Evolutionary conservation across 2,797 vertebrate species (phyloP).

Genomic region (Phrynocephalus guinanensis): DNA sequence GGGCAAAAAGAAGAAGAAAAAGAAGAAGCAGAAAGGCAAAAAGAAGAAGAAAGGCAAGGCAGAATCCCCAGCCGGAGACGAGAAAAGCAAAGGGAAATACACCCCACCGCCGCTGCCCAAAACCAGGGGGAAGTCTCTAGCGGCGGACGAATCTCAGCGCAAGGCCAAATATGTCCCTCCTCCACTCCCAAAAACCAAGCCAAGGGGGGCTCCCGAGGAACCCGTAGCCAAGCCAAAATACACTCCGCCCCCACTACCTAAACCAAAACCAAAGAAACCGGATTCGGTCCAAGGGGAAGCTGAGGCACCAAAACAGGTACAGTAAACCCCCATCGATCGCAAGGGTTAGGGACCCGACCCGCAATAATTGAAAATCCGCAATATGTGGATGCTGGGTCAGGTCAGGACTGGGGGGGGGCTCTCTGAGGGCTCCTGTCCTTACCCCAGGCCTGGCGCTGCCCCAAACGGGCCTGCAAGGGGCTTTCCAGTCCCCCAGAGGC

Average conservation of each 20-base stretch:
- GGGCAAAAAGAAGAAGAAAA: background rate
- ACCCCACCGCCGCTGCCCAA: background rate
- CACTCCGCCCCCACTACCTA: conserved; percentile 16
- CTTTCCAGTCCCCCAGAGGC: too few relatives aligned
- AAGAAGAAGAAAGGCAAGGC: background rate
- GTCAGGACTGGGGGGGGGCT: too few relatives aligned
- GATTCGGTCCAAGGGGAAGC: background rate
- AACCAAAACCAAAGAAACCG: background rate
- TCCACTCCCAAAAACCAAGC: conserved; percentile 13
- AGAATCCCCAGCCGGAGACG: background rate
- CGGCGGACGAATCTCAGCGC: background rate
- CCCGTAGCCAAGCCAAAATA: conserved; percentile 21
- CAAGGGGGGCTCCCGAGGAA: background rate
- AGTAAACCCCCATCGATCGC: too few relatives aligned
- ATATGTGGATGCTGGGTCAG: too few relatives aligned
- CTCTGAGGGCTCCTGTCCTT: too few relatives aligned
- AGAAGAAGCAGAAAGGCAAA: background rate
- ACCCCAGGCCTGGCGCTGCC: too few relatives aligned
- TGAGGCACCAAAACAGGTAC: conserved; percentile 9
- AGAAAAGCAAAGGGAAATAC: conserved; percentile 12
- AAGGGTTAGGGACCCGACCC: too few relatives aligned
- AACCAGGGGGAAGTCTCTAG: background rate
- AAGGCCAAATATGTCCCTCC: conserved; percentile 18
- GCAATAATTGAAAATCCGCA: too few relatives aligned
- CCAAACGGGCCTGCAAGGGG: too few relatives aligned